Base-by-base conservation (phyloP, 2,797 vertebrate species). In the Sarcoramphus papa region DNA sequence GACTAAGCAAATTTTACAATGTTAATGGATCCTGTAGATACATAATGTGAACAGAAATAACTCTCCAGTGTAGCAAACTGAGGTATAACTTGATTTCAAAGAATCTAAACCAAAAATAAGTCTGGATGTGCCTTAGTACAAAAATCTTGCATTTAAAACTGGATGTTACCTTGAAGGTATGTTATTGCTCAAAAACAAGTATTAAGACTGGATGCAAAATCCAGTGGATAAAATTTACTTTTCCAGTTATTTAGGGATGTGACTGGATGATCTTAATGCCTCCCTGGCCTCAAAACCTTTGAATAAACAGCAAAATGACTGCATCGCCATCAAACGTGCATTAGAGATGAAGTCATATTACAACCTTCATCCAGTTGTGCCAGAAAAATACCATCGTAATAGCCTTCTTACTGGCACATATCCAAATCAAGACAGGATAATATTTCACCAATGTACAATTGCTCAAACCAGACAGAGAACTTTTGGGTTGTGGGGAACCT, bases 241-340 rank as follows among this genome's bases (percentile, higher is more conserved):
- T 81, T 93, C 20, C 18, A 48, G 63, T 92, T 84, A 90, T 78
- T 92, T 57, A 74, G 47, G 64, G 57, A 92, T 65, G 82, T 19
- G 59, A 84, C 28, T 69, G 40, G 72, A 81, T 83, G 41, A 91
- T 79, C 21, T 69, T 92, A 96, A 95, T 84, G 76, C 69, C 53
- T 84, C 67, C 24, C 33, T 69, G 82, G 40, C 92, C 90, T 92
- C 79, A 90, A 94, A 96, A 89, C 53, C 56, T 92, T 93, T 57
- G 56, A 82, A 88, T 74, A 92, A 95, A 84, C 84, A 87, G 86
- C 60, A 89, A 96, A 95, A 88, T 84, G 40, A 80, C 84, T 91
- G 62, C 65, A 59, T 54, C 14, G 2, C 48, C 40, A 91, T 81
- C n/a, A 64, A 91, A 65, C 0, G 0, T 14, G 31, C 50, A 85